phyloP scores from a whole-genome alignment of 1,140 invertebrate genomes.

The Aphelinus atriplicis region DNA sequence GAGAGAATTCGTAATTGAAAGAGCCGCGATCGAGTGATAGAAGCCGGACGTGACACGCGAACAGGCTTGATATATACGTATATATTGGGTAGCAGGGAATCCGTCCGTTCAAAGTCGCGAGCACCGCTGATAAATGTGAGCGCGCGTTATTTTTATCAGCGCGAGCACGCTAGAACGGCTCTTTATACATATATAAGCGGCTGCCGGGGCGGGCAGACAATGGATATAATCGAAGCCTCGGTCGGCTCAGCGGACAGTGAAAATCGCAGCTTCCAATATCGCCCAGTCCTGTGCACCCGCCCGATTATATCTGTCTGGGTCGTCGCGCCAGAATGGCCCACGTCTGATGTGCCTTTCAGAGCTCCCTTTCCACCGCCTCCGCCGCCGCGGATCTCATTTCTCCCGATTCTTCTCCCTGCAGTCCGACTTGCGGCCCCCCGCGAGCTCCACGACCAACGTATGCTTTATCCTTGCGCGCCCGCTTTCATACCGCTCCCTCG shows the following conservation, averaged over 20 bases:
- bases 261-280: slow-evolving; percentile 32
- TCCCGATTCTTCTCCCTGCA: too few species aligned
- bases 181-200: background rate
- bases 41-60: background rate
- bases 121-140: background rate
- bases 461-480: too few species aligned
- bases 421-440: too few species aligned
- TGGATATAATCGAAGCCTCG: slow-evolving; percentile 24
- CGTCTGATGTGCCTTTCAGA: background rate
- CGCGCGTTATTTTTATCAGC: slow-evolving; percentile 1
- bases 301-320: slow-evolving; percentile 23
- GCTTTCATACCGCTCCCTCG: too few species aligned
- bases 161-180: background rate
- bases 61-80: background rate
- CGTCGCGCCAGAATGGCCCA: background rate
- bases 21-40: background rate
- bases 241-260: slow-evolving; percentile 24
- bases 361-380: too few species aligned
- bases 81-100: slow-evolving; percentile 1
- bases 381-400: too few species aligned
- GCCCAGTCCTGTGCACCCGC: background rate
- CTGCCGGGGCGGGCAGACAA: background rate
- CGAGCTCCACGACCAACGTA: too few species aligned
- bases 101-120: background rate
- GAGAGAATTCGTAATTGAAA: background rate